Conservation (phyloP, 2,888 invertebrate genomes). For the Rambutsinella grinnellia region DNA sequence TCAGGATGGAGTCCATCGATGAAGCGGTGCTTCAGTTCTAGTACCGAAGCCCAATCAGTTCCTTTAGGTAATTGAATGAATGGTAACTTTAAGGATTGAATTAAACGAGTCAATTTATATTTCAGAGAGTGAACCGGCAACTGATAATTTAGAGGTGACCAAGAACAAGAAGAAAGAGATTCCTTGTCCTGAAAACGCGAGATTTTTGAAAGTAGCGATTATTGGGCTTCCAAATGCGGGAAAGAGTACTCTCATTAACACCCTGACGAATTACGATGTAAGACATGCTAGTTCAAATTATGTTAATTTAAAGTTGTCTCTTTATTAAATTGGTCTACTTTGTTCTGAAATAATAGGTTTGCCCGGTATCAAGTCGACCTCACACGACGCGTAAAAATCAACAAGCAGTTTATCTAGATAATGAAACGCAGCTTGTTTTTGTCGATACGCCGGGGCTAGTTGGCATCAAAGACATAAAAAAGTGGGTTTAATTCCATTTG, state of each 20-base stretch:
- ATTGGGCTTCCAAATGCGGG: slow-evolving; percentile 96
- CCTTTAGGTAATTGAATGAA: neutral
- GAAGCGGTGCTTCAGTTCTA: neutral
- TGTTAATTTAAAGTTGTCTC: slow-evolving; percentile 8
- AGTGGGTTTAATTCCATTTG: slow-evolving; percentile 70
- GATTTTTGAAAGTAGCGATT: slow-evolving; percentile 78
- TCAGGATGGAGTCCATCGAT: neutral
- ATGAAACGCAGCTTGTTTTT: slow-evolving; percentile 89
- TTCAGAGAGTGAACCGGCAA: neutral
- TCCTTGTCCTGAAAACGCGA: slow-evolving; percentile 34
- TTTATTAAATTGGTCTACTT: slow-evolving; percentile 28
- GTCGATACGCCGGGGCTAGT: slow-evolving; percentile 95
- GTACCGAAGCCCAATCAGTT: neutral
- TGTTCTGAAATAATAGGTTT: too few species aligned
- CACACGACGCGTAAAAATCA: slow-evolving; percentile 87
- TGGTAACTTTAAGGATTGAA: neutral
- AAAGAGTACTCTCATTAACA: slow-evolving; percentile 95
- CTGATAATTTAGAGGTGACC: neutral
- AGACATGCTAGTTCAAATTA: slow-evolving; percentile 6
- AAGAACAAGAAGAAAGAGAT: slow-evolving; percentile 8
- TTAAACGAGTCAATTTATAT: neutral
- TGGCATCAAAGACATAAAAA: slow-evolving; percentile 77
- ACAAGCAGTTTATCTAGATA: slow-evolving; percentile 80
- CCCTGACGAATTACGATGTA: slow-evolving; percentile 84
- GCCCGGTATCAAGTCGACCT: slow-evolving; percentile 90